Conservation (phyloP, 2,113 vertebrate species). For the Paramisgurnus dabryanus region DNA sequence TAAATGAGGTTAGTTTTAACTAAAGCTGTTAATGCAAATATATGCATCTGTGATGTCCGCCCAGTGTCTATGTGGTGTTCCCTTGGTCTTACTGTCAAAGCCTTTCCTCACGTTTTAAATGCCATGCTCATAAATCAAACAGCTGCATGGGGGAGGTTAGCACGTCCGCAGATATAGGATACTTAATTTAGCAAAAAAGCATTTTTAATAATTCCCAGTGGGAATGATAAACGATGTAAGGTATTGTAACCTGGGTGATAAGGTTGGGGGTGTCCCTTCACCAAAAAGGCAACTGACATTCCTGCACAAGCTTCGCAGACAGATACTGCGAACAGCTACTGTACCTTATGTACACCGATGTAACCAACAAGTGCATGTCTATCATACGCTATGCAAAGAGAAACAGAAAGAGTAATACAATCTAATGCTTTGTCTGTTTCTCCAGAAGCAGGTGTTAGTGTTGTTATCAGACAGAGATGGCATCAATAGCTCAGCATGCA, state of each 20-base stretch:
- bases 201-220: conserved; percentile 14
- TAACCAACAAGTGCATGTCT: conserved; percentile 13
- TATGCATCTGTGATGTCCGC: neutral
- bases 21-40: conserved; percentile 5
- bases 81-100: conserved; percentile 6
- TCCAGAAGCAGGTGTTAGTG: neutral
- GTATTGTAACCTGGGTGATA: neutral
- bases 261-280: conserved; percentile 14
- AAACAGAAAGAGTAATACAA: neutral
- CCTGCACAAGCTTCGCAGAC: neutral
- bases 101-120: conserved; percentile 19
- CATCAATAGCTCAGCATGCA: neutral
- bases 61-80: conserved; percentile 27
- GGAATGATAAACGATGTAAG: neutral
- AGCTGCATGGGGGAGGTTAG: neutral
- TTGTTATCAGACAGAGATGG: neutral
- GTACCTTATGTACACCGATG: neutral
- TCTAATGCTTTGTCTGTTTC: neutral
- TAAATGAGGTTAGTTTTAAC: neutral
- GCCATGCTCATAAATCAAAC: conserved; percentile 24
- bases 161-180: neutral
- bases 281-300: conserved; percentile 8
- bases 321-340: neutral
- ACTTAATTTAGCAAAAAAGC: conserved; percentile 18
- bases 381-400: neutral